Evolutionary conservation across 2,888 invertebrate species (phyloP), one percentile per base, ranked within the genome.

Genomic region (Orthosia gracilis): DNA sequence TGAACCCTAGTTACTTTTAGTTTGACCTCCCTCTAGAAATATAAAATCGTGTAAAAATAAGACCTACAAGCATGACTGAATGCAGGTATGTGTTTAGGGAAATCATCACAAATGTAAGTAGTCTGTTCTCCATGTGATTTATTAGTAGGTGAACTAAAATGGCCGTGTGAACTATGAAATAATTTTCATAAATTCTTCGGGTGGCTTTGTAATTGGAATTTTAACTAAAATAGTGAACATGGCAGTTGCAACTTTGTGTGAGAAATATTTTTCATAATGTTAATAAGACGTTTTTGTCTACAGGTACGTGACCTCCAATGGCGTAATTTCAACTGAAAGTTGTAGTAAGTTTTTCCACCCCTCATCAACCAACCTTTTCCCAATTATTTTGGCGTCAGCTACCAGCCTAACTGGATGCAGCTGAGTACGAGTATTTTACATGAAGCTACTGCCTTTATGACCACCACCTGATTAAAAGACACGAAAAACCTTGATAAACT

Each of bases 41-140:
- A 63, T 63, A 67, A 65, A 78, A 26, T 26, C 15, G 17, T 55
- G 47, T 50, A 40, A 49, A n/a, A 66, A 57, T 31, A n/a, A 47
- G 15, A 71, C 78, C 78, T 70, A 62, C 26, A 75, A 26, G 45
- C 18, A 67, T 52, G 55, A 57, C 66, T 49, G 47, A 57, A 76
- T 54, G n/a, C 69, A 76, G 69, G 76, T 76, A 55, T 0, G 65
- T 66, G 61, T 58, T 82, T 45, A 13, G 77, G 78, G 78, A 78
- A 78, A 82, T 78, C 78, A 76, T 5, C 47, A 26, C 21, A 65
- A 69, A 69, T 57, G 61, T 17, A 26, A 26, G 61, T 54, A 65
- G 57, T 58, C 23, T 49, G 21, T 40, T 69, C 65, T 69, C 23
- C 15, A 15, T 47, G 2, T 82, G 62, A 64, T 54, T 26, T 80